Conservation (phyloP, 1,140 invertebrate species). For the Protaetia brevitarsis region DNA sequence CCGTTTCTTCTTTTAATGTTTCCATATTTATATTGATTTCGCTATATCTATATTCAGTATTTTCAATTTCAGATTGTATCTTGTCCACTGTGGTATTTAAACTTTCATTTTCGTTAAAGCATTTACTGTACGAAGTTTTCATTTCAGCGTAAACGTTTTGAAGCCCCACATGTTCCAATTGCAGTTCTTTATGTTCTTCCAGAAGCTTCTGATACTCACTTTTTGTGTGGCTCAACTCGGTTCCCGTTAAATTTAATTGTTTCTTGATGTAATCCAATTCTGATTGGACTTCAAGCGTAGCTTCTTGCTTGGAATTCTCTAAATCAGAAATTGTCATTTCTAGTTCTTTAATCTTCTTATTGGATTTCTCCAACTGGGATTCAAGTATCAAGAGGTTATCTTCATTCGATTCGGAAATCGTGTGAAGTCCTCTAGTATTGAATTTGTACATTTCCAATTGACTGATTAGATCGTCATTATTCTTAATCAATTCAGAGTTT, state of each 20-base stretch:
- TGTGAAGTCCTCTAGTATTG: constrained; percentile 59
- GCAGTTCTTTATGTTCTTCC: constrained; percentile 42
- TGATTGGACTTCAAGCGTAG: constrained; percentile 25
- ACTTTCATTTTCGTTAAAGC: constrained; percentile 41
- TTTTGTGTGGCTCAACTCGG: constrained; percentile 30
- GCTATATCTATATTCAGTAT: constrained; percentile 48
- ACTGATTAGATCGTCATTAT: constrained; percentile 62
- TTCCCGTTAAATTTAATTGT: constrained; percentile 29
- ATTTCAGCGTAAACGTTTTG: constrained; percentile 48
- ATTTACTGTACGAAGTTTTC: constrained; percentile 38
- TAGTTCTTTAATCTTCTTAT: constrained; percentile 41
- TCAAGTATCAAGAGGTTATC: constrained; percentile 60
- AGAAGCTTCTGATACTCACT: constrained; percentile 44
- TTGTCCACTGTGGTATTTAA: constrained; percentile 41
- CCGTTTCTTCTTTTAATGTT: constrained; percentile 40
- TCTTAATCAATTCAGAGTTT: constrained; percentile 62
- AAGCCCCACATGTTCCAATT: constrained; percentile 49
- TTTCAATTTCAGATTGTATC: constrained; percentile 52
- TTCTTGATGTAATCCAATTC: constrained; percentile 29
- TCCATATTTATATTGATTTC: constrained; percentile 42
- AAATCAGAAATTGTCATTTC: constrained; percentile 35
- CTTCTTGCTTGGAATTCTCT: constrained; percentile 29
- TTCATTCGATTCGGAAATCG: constrained; percentile 65
- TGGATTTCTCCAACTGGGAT: constrained; percentile 54
- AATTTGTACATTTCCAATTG: constrained; percentile 58